Percentiles rank a stretch among this genome's conserved stretches.
phyloP scores from a whole-genome alignment of 1,140 invertebrate species.

The Steinernema feltiae region DNA sequence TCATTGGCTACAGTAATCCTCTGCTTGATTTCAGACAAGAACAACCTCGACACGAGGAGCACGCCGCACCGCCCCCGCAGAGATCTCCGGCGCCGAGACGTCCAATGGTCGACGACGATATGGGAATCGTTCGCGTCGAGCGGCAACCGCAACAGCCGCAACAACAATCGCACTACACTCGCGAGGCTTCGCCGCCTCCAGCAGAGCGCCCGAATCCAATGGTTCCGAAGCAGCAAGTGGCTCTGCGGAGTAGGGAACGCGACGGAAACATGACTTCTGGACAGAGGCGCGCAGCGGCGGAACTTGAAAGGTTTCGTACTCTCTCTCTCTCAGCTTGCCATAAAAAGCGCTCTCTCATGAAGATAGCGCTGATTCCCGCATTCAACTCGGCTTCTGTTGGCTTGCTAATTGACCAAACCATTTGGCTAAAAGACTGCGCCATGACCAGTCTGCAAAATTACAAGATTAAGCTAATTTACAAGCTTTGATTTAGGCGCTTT shows the following conservation, averaged over 20 bases:
- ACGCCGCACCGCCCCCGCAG: slow-evolving; percentile 27
- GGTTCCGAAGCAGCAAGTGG: slow-evolving; percentile 47
- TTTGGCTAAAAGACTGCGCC: too few relatives aligned
- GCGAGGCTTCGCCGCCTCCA: slow-evolving; percentile 36
- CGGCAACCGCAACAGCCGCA: slow-evolving; percentile 13
- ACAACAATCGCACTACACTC: too few relatives aligned
- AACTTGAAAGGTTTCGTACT: slow-evolving; percentile 52
- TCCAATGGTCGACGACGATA: slow-evolving; percentile 51
- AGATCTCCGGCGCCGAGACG: slow-evolving; percentile 20
- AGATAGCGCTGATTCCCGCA: too few relatives aligned
- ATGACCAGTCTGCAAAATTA: too few relatives aligned
- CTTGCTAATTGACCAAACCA: too few relatives aligned
- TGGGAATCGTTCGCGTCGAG: slow-evolving; percentile 51
- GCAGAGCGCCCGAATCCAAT: slow-evolving; percentile 42
- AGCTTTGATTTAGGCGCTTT: too few relatives aligned
- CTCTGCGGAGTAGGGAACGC: slow-evolving; percentile 37
- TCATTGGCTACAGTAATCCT: neutral
- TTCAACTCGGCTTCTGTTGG: too few relatives aligned
- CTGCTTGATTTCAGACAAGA: slow-evolving; percentile 8
- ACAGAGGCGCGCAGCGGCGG: slow-evolving; percentile 47
- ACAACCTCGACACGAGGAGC: neutral
- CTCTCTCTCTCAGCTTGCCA: too few relatives aligned
- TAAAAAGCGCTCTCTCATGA: too few relatives aligned
- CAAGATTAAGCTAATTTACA: too few relatives aligned
- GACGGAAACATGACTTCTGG: slow-evolving; percentile 44